A percentile compares a stretch with the other conserved stretches of the same genome.
phyloP scores from a whole-genome alignment of 2,797 vertebrate genomes.

The Graptemys geographica region DNA sequence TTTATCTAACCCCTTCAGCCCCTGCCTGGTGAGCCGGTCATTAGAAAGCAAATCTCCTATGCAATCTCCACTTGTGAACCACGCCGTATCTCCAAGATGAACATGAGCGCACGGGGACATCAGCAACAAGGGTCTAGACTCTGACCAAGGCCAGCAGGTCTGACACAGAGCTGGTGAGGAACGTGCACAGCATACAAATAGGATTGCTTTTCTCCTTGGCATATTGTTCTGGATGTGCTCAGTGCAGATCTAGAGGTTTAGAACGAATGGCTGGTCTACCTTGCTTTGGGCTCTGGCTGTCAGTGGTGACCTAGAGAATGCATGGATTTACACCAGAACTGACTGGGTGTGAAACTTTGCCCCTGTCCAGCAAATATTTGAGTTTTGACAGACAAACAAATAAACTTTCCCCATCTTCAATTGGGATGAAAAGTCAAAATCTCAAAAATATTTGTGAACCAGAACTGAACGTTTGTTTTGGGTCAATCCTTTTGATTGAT shows the following conservation, averaged over 20 bases:
- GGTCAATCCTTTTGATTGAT: not conserved
- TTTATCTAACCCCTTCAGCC: not conserved
- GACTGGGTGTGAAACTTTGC: not conserved
- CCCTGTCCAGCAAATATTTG: no score
- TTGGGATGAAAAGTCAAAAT: not conserved
- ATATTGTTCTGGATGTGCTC: no score
- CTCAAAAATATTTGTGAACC: not conserved
- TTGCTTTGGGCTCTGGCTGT: not conserved
- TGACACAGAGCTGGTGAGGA: no score
- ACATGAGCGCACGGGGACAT: not conserved
- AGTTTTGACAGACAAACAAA: no score
- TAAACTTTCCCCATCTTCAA: not conserved
- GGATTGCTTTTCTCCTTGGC: no score
- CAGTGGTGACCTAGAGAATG: not conserved
- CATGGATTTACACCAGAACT: not conserved
- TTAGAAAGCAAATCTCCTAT: not conserved
- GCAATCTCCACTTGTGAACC: not conserved
- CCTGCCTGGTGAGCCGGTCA: not conserved
- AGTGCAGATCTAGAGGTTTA: not conserved
- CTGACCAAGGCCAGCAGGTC: no score
- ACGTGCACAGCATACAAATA: no score
- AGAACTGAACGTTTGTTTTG: not conserved
- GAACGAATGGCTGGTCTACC: not conserved
- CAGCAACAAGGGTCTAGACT: no score
- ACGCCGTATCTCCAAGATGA: no score